Evolutionary conservation across 2,113 vertebrate species (phyloP), one percentile per base, ranked within the genome.

Genomic region (Colinus virginianus): DNA sequence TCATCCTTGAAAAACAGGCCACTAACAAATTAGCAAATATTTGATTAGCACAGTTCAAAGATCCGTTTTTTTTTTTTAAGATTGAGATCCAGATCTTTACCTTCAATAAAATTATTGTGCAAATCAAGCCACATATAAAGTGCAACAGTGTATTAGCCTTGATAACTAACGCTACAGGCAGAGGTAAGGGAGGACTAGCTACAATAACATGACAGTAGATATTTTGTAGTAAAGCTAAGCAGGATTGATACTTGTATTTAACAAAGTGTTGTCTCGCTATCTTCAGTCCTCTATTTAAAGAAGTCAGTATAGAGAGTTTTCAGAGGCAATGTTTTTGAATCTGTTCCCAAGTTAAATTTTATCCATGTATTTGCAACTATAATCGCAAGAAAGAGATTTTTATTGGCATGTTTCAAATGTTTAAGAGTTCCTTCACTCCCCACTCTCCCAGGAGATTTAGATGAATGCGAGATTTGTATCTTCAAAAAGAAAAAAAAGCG

Each of bases 11-110:
- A 90, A 92, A 92, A 8, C 40, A 90, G 23, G 62, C 87, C 84
- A 84, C 4, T 46, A 84, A 87, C 48, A 69, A 95, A 92, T 32
- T 58, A 66, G 49, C n/a, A 87, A 95, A 77, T 66, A 91, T 92
- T 89, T 94, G 81, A 69, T 87, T n/a, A 89, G 67, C 3, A 51
- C n/a, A 71, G 87, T 88, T 96, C 85, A 83, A 85, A 93, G 90
- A 93, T 56, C 13, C 55, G 34, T 51, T 72, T 55, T 68, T 72
- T 51, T 51, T 72, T 55, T 68, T 72, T 51, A 66, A 78, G 40
- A 62, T 16, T 0, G 1, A 91, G 68, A 93, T 22, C 19, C 67
- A 70, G 8, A 21, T 32, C 77, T 70, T 83, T 9, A 77, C 55
- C 78, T 83, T 70, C 42, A 55, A 88, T 78, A 88, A 83, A 86